Evolutionary conservation across 2,797 vertebrate species (phyloP).

Genomic region (Cheirogaleus major): DNA sequence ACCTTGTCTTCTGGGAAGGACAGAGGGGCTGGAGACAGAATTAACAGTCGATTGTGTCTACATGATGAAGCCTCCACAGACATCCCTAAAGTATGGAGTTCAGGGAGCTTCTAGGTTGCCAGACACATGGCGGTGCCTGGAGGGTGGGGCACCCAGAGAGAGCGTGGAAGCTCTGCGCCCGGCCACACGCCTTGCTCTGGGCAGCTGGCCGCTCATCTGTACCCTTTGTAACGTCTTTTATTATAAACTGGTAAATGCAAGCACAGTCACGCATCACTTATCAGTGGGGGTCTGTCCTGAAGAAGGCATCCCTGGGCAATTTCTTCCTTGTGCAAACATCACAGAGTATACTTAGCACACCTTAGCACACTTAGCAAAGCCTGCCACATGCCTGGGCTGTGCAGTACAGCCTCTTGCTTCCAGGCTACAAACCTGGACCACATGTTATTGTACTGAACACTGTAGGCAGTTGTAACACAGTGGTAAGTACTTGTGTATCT

Average conservation of each 20-base stretch:
- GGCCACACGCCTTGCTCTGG: not conserved
- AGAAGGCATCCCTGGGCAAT: no score
- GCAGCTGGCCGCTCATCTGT: not conserved
- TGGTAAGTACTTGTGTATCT: not conserved
- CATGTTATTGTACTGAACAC: no score
- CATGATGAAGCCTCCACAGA: not conserved
- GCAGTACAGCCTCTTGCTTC: no score
- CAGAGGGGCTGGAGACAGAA: not conserved
- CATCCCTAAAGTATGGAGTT: not conserved
- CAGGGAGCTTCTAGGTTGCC: not conserved
- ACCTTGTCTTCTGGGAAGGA: not conserved
- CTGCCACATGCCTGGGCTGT: no score
- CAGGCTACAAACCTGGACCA: no score
- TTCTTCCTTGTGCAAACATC: no score
- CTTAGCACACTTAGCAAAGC: no score
- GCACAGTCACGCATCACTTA: not conserved
- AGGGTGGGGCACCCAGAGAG: not conserved
- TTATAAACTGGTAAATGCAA: not conserved
- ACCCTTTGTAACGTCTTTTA: no score
- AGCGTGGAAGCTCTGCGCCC: not conserved
- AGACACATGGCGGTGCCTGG: not conserved
- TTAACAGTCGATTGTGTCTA: not conserved
- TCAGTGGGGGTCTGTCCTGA: not conserved
- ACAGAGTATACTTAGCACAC: no score
- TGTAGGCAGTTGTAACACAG: not conserved